Conservation (phyloP, 2,888 invertebrate genomes). For the Rambutsinella grinnellia region DNA sequence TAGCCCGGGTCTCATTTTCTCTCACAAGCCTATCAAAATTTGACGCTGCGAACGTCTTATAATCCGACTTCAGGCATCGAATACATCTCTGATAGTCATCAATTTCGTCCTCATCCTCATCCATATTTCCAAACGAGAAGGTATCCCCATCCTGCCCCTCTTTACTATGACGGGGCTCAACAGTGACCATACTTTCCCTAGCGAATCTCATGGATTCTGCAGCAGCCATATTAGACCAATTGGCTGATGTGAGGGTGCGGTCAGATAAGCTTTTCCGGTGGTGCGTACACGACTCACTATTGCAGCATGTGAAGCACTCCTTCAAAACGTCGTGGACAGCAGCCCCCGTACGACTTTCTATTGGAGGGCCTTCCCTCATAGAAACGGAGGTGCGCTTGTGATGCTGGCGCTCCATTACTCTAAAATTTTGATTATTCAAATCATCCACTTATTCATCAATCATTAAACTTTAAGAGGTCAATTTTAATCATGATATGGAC, state of each 20-base stretch:
- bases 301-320: slow-evolving; percentile 44
- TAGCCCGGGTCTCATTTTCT: slow-evolving; percentile 23
- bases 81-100: slow-evolving; percentile 59
- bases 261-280: slow-evolving; percentile 19
- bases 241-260: not conserved
- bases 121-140: slow-evolving; percentile 15
- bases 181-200: slow-evolving; percentile 45
- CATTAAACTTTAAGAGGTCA: too few species aligned
- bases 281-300: slow-evolving; percentile 9
- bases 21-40: slow-evolving; percentile 36
- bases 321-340: not conserved
- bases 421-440: too few species aligned
- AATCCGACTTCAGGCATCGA: slow-evolving; percentile 46
- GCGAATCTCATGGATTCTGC: slow-evolving; percentile 41
- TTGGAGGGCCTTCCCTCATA: slow-evolving; percentile 26
- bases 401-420: slow-evolving; percentile 1
- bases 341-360: slow-evolving; percentile 12
- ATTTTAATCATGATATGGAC: too few species aligned
- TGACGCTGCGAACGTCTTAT: slow-evolving; percentile 27
- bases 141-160: slow-evolving; percentile 23
- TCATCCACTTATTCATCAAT: too few species aligned
- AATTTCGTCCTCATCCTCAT: slow-evolving; percentile 47
- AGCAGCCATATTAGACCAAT: slow-evolving; percentile 48
- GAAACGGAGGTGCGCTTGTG: slow-evolving; percentile 22
- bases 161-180: not conserved